Base-by-base conservation (phyloP, 2,888 invertebrate species). In the Silvanus unidentatus region DNA sequence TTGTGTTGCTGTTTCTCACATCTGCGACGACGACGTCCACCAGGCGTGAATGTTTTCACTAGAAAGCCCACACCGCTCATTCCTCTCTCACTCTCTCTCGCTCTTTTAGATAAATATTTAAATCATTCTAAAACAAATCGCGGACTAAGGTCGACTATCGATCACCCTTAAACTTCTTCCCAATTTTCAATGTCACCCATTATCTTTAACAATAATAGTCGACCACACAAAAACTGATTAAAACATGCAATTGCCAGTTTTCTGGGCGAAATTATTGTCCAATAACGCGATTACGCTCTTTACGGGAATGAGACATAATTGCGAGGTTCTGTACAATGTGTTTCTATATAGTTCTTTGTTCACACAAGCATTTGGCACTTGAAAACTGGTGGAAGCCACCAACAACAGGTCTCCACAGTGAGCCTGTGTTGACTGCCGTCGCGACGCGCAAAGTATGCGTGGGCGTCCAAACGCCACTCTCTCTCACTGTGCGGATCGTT, bases 31-130 rank as follows among this genome's bases (percentile, higher is more conserved):
- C 82, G 76, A 54, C 78, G 75, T 49, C 75, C 68, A 55, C 77
- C 77, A 14, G 81, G 80, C 38, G 80, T 78, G 55, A 83, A 78
- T 16, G 81, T 80, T 70, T 83, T 84, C 71, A 83, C 80, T 54
- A 80, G 64, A 57, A 78, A 77, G 36, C 79, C 76, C 42, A 79
- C 79, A 35, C 79, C 78, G 64, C 78, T 79, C 78, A 80, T 79
- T 34, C 15, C 48, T 32, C 2, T 28, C 30, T 43, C 3, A 16
- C 4, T 38, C 5, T 6, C 3, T 6, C 10, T 28, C 29, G 29
- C n/a, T n/a, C n/a, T n/a, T n/a, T n/a, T n/a, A n/a, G n/a, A n/a
- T n/a, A n/a, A n/a, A n/a, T n/a, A n/a, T n/a, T n/a, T n/a, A n/a
- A n/a, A n/a, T n/a, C n/a, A n/a, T n/a, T n/a, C n/a, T n/a, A n/a